A percentile compares a stretch with the other conserved stretches of the same genome.
Evolutionary conservation across 2,113 vertebrate genomes (phyloP).

Genomic region (Corythaixoides concolor): DNA sequence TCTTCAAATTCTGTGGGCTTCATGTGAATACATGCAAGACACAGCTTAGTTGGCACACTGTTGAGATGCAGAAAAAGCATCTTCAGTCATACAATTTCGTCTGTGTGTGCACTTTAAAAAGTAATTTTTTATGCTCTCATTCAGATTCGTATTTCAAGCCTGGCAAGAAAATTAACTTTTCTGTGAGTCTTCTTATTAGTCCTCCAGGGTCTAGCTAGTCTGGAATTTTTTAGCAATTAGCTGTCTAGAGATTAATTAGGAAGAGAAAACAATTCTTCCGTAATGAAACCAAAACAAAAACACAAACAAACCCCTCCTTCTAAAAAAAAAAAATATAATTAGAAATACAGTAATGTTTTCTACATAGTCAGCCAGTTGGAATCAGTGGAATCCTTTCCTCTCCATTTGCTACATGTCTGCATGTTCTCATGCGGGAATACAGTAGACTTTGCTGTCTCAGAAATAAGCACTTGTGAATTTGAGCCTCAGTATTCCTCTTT

Average conservation of each 20-base stretch:
- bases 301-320: background rate
- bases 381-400: background rate
- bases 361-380: background rate
- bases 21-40: background rate
- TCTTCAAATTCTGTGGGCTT: background rate
- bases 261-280: background rate
- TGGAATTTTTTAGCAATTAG: background rate
- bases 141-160: background rate
- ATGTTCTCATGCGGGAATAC: background rate
- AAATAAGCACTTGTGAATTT: background rate
- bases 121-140: background rate
- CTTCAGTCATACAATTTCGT: background rate
- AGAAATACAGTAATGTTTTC: background rate
- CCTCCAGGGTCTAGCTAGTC: background rate
- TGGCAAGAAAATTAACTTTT: background rate
- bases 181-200: background rate
- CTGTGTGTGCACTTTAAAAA: background rate
- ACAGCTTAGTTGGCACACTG: background rate
- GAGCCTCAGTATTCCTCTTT: background rate
- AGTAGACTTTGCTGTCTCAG: background rate
- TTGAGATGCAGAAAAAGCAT: rapidly evolving
- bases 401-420: background rate
- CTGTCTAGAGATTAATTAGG: constrained; percentile 23
- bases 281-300: background rate
- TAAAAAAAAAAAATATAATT: background rate